Base-by-base conservation (phyloP, 2,113 vertebrate genomes). In the Anas platyrhynchos region DNA sequence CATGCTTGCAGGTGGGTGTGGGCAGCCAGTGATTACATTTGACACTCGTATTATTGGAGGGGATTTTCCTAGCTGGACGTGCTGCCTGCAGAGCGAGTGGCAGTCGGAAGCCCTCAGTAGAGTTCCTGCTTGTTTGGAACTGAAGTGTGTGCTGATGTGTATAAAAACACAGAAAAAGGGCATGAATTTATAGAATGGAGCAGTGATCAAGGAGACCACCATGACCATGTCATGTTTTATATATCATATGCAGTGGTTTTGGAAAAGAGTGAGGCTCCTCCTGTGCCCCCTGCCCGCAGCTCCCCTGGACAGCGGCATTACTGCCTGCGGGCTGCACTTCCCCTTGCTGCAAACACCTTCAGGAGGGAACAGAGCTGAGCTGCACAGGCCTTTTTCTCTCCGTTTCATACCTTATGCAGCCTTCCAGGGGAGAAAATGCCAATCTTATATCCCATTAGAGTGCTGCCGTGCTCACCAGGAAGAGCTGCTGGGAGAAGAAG, bases 1-100 rank as follows among this genome's bases (percentile, higher is more conserved):
- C 67, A 1, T 85, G 83, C 55, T 94, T 94, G 48, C 48, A n/a
- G 66, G 88, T 94, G 83, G 96, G 92, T 91, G 93, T 92, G 94
- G 85, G 83, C 77, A 91, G 75, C 72, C 12, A 32, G 79, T 13
- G 89, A 85, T 78, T 92, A 15, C 32, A 22, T 74, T 73, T 77
- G 83, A 59, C 83, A 67, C 46, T 92, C 44, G 3, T 9, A n/a
- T 67, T 87, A 32, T 69, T n/a, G 29, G 43, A 3, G 2, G 84
- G 83, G 69, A 54, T 95, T 94, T 92, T 87, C 91, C 69, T 56
- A 17, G 73, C 65, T 86, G 90, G 83, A 76, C 78, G 16, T 72
- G 85, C 68, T 84, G 5, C 56, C 54, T 65, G 2, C 0, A 0
- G 83, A 92, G 77, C 16, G 9, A 41, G 80, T 5, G 66, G 32